These are phyloP conservation scores for Bombus affinis DNA, from an alignment of 1,140 invertebrate genomes.

Conservation along the genomic window DNA sequence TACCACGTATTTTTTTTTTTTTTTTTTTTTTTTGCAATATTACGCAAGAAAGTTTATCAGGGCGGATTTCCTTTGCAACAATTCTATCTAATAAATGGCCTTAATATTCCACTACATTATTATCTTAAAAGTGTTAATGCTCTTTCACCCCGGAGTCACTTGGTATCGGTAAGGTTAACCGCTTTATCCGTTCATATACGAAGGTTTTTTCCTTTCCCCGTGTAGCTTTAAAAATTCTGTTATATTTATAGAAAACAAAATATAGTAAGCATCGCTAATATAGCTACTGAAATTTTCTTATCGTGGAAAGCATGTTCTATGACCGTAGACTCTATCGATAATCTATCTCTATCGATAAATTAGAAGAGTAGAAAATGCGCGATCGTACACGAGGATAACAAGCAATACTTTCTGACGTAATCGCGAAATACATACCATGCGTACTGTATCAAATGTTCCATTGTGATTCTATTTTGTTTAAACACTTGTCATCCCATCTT, in stretches of 20 bases:
- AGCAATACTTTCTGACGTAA: conserved; percentile 25
- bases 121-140: conserved; percentile 63
- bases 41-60: conserved; percentile 35
- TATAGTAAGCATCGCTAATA: not conserved
- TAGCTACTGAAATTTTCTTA: not conserved
- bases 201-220: conserved; percentile 9
- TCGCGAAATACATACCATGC: conserved; percentile 19
- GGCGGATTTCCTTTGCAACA: conserved; percentile 20
- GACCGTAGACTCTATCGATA: conserved; percentile 12
- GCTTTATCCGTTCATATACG: conserved; percentile 51
- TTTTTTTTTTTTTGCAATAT: not conserved
- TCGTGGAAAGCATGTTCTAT: not conserved
- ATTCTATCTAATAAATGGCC: conserved; percentile 34
- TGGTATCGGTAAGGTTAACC: conserved; percentile 56
- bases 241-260: not conserved
- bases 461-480: not conserved
- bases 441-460: not conserved
- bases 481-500: not conserved
- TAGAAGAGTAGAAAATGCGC: conserved; percentile 5
- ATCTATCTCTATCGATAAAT: conserved; percentile 43
- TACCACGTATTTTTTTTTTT: not conserved
- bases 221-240: conserved; percentile 33
- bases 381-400: not conserved
- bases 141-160: conserved; percentile 51
- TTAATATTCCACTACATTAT: conserved; percentile 37